Conservation (phyloP, 2,888 invertebrate genomes). For the Callyntrura sp. region DNA sequence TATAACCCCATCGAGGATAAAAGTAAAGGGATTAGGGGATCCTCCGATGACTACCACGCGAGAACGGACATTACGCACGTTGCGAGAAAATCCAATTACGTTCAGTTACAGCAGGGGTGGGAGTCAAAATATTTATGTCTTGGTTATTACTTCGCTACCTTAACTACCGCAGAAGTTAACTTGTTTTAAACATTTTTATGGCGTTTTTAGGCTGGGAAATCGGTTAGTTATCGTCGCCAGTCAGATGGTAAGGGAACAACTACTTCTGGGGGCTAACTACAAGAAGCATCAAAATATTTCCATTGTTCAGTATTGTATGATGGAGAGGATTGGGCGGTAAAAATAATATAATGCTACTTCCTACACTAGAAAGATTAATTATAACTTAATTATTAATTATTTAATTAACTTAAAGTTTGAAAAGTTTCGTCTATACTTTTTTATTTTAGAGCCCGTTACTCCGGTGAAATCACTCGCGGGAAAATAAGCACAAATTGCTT, state of each 20-base stretch:
- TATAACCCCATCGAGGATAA: conserved; percentile 79
- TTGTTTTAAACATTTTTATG: too few species aligned
- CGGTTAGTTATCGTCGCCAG: conserved; percentile 90
- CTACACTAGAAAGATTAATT: too few species aligned
- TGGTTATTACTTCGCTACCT: too few species aligned
- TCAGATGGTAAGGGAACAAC: conserved; percentile 88
- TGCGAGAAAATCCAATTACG: conserved; percentile 86
- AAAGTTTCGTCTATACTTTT: too few species aligned
- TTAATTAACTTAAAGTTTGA: too few species aligned
- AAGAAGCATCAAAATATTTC: conserved; percentile 86
- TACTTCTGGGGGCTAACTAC: conserved; percentile 86
- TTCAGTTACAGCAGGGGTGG: conserved; percentile 84
- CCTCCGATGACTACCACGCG: conserved; percentile 89
- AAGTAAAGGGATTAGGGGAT: conserved; percentile 87
- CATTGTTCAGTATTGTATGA: conserved; percentile 88
- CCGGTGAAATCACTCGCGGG: conserved; percentile 90
- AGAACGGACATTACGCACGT: conserved; percentile 87
- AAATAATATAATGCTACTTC: too few species aligned
- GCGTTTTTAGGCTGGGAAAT: conserved; percentile 87
- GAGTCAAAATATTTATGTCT: too few species aligned
- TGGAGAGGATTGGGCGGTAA: conserved; percentile 90
- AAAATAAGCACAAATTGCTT: conserved; percentile 86
- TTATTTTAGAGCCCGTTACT: conserved; percentile 86
- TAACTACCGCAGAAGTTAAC: too few species aligned
- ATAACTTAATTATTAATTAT: too few species aligned